Base-by-base conservation (phyloP, 1,140 invertebrate species). In the Penaeus vannamei region DNA sequence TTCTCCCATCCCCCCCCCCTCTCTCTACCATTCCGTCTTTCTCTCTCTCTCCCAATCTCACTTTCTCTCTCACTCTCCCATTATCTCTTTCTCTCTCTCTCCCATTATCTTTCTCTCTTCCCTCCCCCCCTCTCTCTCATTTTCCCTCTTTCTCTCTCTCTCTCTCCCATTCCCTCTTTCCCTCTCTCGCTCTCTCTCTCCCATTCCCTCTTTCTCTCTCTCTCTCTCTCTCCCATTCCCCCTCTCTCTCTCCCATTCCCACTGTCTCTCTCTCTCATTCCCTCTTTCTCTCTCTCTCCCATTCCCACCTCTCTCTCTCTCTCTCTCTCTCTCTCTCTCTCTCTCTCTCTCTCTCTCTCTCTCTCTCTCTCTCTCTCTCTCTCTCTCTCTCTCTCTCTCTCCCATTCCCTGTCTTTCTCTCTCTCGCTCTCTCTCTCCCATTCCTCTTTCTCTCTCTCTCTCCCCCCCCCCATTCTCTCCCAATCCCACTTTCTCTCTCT, bases 111-210 rank as follows among this genome's bases (percentile, higher is more conserved):
- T 79, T 32, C 42, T 26, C 29, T 8, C 42, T 32, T 79, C 76
- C 42, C 76, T 79, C 76, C 29, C 32, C 42, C 76, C 42, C 76
- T 42, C 76, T 79, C 76, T 79, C 32, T 42, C 32, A 42, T 32
- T 79, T 32, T 79, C 76, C 42, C 76, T 42, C 32, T 79, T n/a
- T 77, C 72, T 29, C 72, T 77, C 72, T 77, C 26, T 29, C 23
- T 77, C 72, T 77, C 72, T 77, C 72, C 29, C 72, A 22, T 42
- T 77, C 72, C 29, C 72, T 29, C 72, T 77, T n/a, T 77, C 26
- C 46, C 23, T 77, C 72, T 77, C 72, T 77, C 72, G n/a, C 72
- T 29, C 26, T 77, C 72, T 77, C 72, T 29, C 72, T 77, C 72
- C 29, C 26, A 22, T 19, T 77, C 72, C 29, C 72, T 29, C 72